A percentile compares a stretch with the other conserved stretches of the same genome.
These are phyloP conservation scores for Apamea monoglypha DNA, from an alignment of 2,888 invertebrate genomes.

Conservation along the genomic window DNA sequence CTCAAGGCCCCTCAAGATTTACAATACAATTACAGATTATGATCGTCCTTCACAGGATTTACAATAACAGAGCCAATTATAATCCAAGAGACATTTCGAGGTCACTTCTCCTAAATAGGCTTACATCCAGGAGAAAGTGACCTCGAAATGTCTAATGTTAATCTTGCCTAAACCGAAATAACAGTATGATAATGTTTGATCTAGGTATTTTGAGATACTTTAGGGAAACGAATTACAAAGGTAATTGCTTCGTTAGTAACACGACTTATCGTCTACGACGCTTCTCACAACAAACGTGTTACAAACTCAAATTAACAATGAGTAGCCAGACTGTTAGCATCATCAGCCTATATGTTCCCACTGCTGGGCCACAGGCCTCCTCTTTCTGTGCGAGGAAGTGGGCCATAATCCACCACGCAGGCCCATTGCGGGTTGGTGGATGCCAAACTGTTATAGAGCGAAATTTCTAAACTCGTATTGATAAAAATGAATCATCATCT, in stretches of 20 bases:
- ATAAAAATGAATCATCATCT: no score
- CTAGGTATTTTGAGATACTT: neutral
- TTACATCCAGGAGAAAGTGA: no score
- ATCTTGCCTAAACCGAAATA: neutral
- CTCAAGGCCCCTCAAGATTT: constrained; percentile 40
- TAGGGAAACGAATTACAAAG: neutral
- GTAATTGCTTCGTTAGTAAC: constrained; percentile 6
- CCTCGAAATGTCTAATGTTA: neutral
- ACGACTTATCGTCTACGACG: no score
- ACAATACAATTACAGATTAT: constrained; percentile 39
- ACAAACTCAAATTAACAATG: neutral
- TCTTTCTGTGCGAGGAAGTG: no score
- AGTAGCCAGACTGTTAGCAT: no score
- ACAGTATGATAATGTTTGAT: constrained; percentile 1
- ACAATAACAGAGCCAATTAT: constrained; percentile 29
- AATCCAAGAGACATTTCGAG: constrained; percentile 37
- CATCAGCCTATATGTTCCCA: no score
- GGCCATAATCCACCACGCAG: no score
- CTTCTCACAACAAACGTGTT: neutral
- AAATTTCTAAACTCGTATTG: no score
- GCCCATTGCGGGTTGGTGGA: no score
- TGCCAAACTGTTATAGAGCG: no score
- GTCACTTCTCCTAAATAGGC: constrained; percentile 2
- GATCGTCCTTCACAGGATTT: constrained; percentile 38
- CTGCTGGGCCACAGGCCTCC: no score